Base-by-base conservation (phyloP, 2,797 vertebrate species). In the Salmo trutta region DNA sequence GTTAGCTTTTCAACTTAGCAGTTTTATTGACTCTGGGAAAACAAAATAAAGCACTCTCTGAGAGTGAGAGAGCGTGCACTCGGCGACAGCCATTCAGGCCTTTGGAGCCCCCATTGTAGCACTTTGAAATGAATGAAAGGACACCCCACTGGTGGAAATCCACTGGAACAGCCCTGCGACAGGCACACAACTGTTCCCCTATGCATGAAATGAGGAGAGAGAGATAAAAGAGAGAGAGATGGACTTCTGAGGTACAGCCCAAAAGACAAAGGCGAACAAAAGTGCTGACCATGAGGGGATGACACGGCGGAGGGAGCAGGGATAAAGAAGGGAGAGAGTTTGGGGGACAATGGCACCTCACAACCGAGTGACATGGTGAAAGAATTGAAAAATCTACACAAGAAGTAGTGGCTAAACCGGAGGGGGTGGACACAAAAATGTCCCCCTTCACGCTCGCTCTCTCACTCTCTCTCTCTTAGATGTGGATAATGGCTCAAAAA, bases 11-110 rank as follows among this genome's bases (percentile, higher is more conserved):
- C 59, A 97, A 97, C 93, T 95, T 96, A 96, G 96, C 96, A 96
- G 97, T 98, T 99, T 99, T 99, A 99, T 98, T 98, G 97, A 99
- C 98, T 99, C 97, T 94, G 94, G 95, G 95, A 95, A 97, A 97
- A 98, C 96, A 97, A 97, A 98, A 99, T 98, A 96, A 97, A 96
- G 94, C 4, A 95, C 96, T 96, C 96, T 96, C 96, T 96, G 96
- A 91, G 95, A 95, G 95, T 95, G 97, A 96, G 96, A 91, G 95
- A 96, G 95, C 95, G 97, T 95, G 96, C 96, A 94, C 96, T 97
- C 96, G 93, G 94, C 96, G 96, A 96, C 95, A 96, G 96, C 96
- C 97, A 98, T 97, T 97, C 97, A 96, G 95, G 94, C 96, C 93
- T 92, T 94, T 90, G 91, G 92, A 93, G 93, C 86, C 87, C 92